Percentiles rank a stretch among this genome's conserved stretches.
These are phyloP conservation scores for Theretra japonica DNA, from an alignment of 2,888 invertebrate species.

Conservation along the genomic window DNA sequence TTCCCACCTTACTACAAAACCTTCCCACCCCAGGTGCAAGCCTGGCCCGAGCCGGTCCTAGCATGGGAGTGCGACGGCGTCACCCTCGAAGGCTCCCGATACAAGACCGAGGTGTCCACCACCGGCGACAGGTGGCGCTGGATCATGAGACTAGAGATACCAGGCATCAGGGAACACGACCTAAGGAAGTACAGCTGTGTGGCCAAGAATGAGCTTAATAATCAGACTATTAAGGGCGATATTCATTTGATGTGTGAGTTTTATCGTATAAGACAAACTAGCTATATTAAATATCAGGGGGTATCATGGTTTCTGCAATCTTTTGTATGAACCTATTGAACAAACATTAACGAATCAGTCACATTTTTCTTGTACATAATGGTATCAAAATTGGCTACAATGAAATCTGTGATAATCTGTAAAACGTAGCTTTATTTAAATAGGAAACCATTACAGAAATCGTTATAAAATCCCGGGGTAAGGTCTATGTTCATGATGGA, in stretches of 20 bases:
- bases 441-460: too few species aligned
- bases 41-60: slow-evolving; percentile 92
- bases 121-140: slow-evolving; percentile 85
- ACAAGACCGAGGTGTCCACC: slow-evolving; percentile 65
- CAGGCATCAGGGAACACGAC: slow-evolving; percentile 87
- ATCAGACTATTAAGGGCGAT: slow-evolving; percentile 90
- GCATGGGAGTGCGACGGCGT: slow-evolving; percentile 94
- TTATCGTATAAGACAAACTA: not conserved
- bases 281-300: too few species aligned
- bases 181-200: slow-evolving; percentile 92
- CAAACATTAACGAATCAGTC: too few species aligned
- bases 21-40: slow-evolving; percentile 86
- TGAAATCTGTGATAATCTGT: too few species aligned
- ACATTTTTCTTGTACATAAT: too few species aligned
- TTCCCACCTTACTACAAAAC: too few species aligned
- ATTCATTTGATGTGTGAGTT: slow-evolving; percentile 69
- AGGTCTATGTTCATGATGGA: too few species aligned
- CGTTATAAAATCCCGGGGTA: too few species aligned
- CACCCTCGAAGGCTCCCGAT: slow-evolving; percentile 86
- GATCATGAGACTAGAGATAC: slow-evolving; percentile 91
- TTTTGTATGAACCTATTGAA: too few species aligned
- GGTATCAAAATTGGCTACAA: too few species aligned
- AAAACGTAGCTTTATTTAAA: too few species aligned
- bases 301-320: too few species aligned
- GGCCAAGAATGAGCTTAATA: slow-evolving; percentile 92